Percentiles rank a stretch among this genome's conserved stretches.
phyloP scores from a whole-genome alignment of 2,888 invertebrate species.

The Ennomos fuscantarius region DNA sequence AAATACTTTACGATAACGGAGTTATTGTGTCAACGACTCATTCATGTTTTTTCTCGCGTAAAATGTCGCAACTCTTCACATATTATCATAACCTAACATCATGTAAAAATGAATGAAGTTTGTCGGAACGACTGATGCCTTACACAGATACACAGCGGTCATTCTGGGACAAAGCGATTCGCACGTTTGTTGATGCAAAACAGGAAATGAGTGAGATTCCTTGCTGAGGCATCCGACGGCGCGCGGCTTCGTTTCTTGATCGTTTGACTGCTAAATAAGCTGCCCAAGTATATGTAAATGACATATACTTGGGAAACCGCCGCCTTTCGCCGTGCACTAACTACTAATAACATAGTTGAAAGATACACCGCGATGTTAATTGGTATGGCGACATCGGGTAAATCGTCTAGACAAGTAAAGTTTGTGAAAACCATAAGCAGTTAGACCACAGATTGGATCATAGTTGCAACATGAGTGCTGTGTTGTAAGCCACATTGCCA shows the following conservation, averaged over 20 bases:
- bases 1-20: not conserved
- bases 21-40: not conserved
- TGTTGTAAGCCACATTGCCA: no score
- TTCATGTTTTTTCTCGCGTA: not conserved
- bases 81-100: conserved; percentile 1
- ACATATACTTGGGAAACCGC: conserved; percentile 12
- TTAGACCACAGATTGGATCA: no score
- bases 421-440: no score
- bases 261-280: conserved; percentile 3
- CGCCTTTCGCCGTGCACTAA: conserved; percentile 23
- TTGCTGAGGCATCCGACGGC: conserved; percentile 18
- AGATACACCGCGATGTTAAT: conserved; percentile 10
- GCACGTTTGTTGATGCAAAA: conserved; percentile 27
- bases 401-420: not conserved
- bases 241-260: conserved; percentile 16
- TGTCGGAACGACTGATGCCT: conserved; percentile 16
- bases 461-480: no score
- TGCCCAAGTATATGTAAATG: no score
- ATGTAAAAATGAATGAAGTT: conserved; percentile 19
- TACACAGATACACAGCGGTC: conserved; percentile 13
- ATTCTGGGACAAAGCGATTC: conserved; percentile 18
- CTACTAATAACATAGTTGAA: not conserved
- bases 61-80: not conserved
- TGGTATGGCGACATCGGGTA: conserved; percentile 15
- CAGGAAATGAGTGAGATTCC: conserved; percentile 25